These are phyloP conservation scores for Sinelater perroti DNA, from an alignment of 2,888 invertebrate genomes.

Conservation along the genomic window DNA sequence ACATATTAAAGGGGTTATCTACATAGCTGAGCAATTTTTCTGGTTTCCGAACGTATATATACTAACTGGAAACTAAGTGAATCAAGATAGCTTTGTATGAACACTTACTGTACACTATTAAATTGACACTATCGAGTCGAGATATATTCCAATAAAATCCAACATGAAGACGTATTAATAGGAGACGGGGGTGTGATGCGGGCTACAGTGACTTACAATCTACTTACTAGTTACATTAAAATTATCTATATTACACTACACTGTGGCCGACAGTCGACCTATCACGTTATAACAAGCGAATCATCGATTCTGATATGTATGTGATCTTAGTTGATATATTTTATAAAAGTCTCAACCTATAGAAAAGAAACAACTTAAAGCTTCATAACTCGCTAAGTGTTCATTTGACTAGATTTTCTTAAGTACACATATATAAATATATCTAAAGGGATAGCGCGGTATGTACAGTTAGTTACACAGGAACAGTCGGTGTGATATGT, in stretches of 20 bases:
- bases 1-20: constrained; percentile 37
- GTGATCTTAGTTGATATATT: constrained; percentile 62
- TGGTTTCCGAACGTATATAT: constrained; percentile 59
- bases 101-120: constrained; percentile 52
- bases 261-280: constrained; percentile 47
- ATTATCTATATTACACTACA: constrained; percentile 33
- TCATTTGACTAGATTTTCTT: constrained; percentile 14
- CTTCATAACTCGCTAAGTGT: constrained; percentile 18
- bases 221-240: constrained; percentile 17
- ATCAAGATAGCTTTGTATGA: constrained; percentile 49
- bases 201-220: constrained; percentile 50
- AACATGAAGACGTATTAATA: constrained; percentile 43
- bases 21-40: constrained; percentile 60
- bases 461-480: constrained; percentile 52
- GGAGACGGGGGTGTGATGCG: constrained; percentile 53
- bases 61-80: constrained; percentile 54
- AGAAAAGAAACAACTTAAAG: constrained; percentile 29
- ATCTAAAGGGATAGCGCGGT: constrained; percentile 40
- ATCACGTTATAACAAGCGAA: constrained; percentile 58
- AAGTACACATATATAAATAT: constrained; percentile 25
- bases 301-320: constrained; percentile 62
- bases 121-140: constrained; percentile 58
- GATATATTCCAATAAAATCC: constrained; percentile 59
- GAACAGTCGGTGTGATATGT: constrained; percentile 58
- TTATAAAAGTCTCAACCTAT: constrained; percentile 42